Evolutionary conservation across 2,888 invertebrate genomes (phyloP).

Genomic region (Norana najaformis): DNA sequence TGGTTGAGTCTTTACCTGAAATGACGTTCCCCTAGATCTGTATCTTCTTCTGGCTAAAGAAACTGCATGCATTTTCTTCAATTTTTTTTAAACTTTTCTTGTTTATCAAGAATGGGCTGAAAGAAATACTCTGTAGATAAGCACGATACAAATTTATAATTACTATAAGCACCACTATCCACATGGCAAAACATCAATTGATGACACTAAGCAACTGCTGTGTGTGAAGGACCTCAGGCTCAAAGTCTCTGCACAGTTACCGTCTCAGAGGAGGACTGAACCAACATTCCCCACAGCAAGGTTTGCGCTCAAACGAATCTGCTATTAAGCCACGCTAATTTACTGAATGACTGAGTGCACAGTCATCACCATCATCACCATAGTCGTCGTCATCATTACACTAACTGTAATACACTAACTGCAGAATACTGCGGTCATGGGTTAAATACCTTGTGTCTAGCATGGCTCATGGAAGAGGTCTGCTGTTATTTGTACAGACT

Average conservation of each 20-base stretch:
- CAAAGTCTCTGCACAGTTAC: too few relatives aligned
- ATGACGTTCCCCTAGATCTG: background rate
- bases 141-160: too few relatives aligned
- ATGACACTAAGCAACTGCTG: too few relatives aligned
- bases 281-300: too few relatives aligned
- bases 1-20: too few relatives aligned
- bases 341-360: background rate
- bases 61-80: background rate
- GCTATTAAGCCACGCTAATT: background rate
- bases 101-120: background rate
- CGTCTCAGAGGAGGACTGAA: too few relatives aligned
- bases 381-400: background rate
- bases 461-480: background rate
- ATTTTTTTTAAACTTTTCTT: background rate
- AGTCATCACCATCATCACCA: background rate
- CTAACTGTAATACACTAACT: too few relatives aligned
- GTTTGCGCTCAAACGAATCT: background rate
- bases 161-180: too few relatives aligned
- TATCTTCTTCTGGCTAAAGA: background rate
- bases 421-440: background rate
- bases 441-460: background rate
- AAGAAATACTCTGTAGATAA: background rate
- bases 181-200: too few relatives aligned
- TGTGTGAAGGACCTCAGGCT: too few relatives aligned
- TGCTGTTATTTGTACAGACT: background rate